phyloP scores from a whole-genome alignment of 2,113 vertebrate genomes.

The Tragelaphus scriptus region DNA sequence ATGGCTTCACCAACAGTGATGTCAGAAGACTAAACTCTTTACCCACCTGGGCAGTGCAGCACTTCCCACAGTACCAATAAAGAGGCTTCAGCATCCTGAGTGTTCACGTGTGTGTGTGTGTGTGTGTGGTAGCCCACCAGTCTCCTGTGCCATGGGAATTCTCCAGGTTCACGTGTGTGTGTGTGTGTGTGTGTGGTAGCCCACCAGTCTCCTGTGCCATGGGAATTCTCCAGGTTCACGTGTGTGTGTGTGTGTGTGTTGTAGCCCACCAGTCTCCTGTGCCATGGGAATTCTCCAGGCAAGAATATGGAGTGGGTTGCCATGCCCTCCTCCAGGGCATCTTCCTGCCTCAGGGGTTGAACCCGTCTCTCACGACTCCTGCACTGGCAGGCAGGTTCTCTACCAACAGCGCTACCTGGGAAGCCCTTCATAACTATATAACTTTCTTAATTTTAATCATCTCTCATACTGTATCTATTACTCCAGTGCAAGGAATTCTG shows the following conservation, averaged over 20 bases:
- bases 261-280: not conserved
- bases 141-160: not conserved
- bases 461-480: not conserved
- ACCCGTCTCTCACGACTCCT: not conserved
- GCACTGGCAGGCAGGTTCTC: not conserved
- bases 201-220: not conserved
- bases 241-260: no score
- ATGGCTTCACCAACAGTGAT: not conserved
- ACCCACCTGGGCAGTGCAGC: not conserved
- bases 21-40: not conserved
- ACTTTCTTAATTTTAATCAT: not conserved
- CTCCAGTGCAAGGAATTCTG: not conserved
- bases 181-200: not conserved
- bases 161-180: not conserved
- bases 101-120: no score
- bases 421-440: not conserved
- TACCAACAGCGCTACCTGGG: rapidly evolving
- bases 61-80: not conserved
- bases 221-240: not conserved
- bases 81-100: not conserved
- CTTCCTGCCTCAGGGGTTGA: not conserved
- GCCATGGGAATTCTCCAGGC: not conserved
- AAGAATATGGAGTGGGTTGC: not conserved
- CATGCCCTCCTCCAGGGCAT: not conserved
- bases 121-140: not conserved